Evolutionary conservation across 2,888 invertebrate genomes (phyloP), one percentile per base, ranked within the genome.

Genomic region (Agapostemon virescens): DNA sequence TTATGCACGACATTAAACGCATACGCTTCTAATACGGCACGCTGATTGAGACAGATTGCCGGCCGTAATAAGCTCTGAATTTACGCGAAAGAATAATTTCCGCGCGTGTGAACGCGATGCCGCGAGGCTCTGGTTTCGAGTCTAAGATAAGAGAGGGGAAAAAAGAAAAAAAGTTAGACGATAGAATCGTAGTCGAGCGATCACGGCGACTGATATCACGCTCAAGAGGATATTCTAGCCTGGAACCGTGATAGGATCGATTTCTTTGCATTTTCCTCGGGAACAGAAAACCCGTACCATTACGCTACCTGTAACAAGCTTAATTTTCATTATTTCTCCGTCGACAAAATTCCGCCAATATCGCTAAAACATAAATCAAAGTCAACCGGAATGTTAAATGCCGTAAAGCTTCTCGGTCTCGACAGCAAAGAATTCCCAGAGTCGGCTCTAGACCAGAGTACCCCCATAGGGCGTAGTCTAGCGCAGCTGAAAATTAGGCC

Each of bases 1-100:
- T 82, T 81, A 76, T 74, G 71, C 55, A 64, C 69, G 75, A 77
- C 74, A 74, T 77, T 81, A 82, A 77, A 82, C 77, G 74, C 76
- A 69, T 72, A 74, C 82, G 82, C 67, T 77, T 82, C 81, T 81
- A 81, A 82, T 81, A 82, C 70, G 69, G 52, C 38, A 40, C 58
- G 49, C 64, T 81, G 82, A 82, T 81, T 81, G 73, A 67, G 45
- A 52, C 69, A 77, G 77, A 82, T 82, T 76, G 76, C 45, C 67
- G 52, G 76, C 72, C 69, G 71, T 76, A 69, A 79, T 73, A 73
- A 81, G 81, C 76, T 76, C 63, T 63, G 69, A 36, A 71, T 81
- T 81, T 81, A 72, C 81, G 55, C 69, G 69, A 81, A 81, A 76
- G 67, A 81, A 80, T 81, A 75, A 76, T 69, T 68, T 69, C 68